Evolutionary conservation across 2,888 invertebrate genomes (phyloP).

Genomic region (Camptogramma bilineatum): DNA sequence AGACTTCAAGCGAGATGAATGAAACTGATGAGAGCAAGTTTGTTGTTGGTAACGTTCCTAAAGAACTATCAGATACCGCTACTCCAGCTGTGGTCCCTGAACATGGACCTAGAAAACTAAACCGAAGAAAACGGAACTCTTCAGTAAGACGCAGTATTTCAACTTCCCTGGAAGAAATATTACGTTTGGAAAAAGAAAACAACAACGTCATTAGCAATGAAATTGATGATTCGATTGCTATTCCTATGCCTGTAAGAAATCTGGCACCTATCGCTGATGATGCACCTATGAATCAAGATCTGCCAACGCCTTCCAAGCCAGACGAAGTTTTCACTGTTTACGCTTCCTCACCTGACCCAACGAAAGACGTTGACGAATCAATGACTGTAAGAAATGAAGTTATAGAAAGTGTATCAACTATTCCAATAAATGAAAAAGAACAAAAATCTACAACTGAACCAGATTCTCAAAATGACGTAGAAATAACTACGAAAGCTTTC

Average conservation of each 20-base stretch:
- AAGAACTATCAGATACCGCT: constrained; percentile 81
- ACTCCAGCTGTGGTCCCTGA: constrained; percentile 87
- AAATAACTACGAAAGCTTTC: constrained; percentile 69
- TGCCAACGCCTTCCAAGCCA: constrained; percentile 47
- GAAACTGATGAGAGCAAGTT: constrained; percentile 81
- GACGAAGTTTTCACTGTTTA: constrained; percentile 64
- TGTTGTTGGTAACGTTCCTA: constrained; percentile 88
- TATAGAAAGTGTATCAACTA: constrained; percentile 75
- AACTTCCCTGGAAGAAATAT: constrained; percentile 72
- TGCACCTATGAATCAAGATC: constrained; percentile 46
- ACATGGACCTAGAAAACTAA: constrained; percentile 86
- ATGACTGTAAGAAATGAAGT: constrained; percentile 58
- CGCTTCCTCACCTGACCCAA: constrained; percentile 57
- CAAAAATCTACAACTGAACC: constrained; percentile 58
- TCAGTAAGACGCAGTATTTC: constrained; percentile 63
- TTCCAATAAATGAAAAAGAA: constrained; percentile 63
- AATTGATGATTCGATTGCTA: constrained; percentile 71
- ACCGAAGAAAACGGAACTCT: constrained; percentile 55
- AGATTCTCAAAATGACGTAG: constrained; percentile 60
- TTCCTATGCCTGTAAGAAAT: constrained; percentile 56
- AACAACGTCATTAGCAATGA: constrained; percentile 80
- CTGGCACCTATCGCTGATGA: constrained; percentile 52
- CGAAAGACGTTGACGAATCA: constrained; percentile 49
- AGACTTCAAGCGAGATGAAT: constrained; percentile 53
- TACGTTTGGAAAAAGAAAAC: constrained; percentile 70